A percentile compares a stretch with the other conserved stretches of the same genome.
These are phyloP conservation scores for Andrena trimmerana DNA, from an alignment of 2,888 invertebrate species.

Conservation along the genomic window DNA sequence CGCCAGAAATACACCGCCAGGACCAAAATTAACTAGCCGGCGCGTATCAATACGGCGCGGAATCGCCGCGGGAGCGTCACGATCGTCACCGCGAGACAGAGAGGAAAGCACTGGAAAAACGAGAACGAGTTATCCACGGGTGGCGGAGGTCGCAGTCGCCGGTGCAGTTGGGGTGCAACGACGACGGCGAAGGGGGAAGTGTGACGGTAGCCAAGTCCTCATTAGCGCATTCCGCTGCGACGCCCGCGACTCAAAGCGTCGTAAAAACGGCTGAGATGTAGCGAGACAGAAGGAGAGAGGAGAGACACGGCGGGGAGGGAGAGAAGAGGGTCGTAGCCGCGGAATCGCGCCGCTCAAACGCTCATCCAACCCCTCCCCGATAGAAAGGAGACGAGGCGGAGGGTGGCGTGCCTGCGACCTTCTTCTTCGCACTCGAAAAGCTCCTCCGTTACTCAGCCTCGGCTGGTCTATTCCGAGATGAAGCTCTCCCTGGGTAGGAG, in stretches of 20 bases:
- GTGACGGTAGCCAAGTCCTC: conserved; percentile 84
- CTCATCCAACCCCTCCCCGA: conserved; percentile 43
- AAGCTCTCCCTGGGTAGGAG: conserved; percentile 25
- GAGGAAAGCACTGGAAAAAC: background rate
- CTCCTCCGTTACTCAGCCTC: conserved; percentile 28
- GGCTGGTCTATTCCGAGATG: conserved; percentile 62
- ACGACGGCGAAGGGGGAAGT: conserved; percentile 77
- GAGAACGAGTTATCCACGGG: conserved; percentile 14
- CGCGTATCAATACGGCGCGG: conserved; percentile 54
- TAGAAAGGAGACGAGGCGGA: conserved; percentile 38
- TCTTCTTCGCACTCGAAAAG: conserved; percentile 48
- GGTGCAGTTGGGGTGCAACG: conserved; percentile 67
- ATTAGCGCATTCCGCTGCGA: conserved; percentile 85
- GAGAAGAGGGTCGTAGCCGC: conserved; percentile 34
- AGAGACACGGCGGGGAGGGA: conserved; percentile 9
- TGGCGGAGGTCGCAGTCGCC: conserved; percentile 35
- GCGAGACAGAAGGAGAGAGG: conserved; percentile 61
- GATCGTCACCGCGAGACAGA: conserved; percentile 3
- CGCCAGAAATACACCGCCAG: conserved; percentile 39
- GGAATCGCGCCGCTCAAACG: conserved; percentile 61
- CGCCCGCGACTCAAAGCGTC: conserved; percentile 85
- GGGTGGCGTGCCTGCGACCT: conserved; percentile 22
- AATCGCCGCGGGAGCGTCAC: conserved; percentile 29
- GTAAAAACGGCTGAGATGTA: conserved; percentile 84
- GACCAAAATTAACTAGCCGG: conserved; percentile 52